Conservation (phyloP, 2,113 vertebrate species). For the Heptranchias perlo region DNA sequence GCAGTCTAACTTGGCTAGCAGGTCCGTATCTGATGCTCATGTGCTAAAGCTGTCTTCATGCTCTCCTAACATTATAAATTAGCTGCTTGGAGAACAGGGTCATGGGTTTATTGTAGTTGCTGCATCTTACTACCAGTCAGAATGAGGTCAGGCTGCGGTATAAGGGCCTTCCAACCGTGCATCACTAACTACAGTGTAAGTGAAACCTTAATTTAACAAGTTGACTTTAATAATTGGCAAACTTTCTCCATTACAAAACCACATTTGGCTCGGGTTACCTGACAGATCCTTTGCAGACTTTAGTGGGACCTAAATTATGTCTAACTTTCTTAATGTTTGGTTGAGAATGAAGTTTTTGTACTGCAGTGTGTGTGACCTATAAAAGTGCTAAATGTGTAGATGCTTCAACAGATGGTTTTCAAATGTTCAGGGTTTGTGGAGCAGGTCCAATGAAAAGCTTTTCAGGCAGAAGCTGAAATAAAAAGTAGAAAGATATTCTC, state of each 20-base stretch:
- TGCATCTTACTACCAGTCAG: not conserved
- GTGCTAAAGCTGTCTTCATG: not conserved
- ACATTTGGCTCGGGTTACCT: not conserved
- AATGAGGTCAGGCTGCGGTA: not conserved
- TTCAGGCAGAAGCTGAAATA: not conserved
- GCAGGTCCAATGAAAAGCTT: not conserved
- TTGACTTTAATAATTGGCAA: not conserved
- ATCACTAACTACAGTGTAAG: not conserved
- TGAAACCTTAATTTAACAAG: not conserved
- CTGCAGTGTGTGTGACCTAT: not conserved
- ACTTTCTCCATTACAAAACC: not conserved
- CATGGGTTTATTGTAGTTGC: not conserved
- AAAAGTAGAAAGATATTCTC: not conserved
- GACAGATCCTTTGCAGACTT: not conserved
- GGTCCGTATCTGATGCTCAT: not conserved
- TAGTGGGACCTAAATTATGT: not conserved
- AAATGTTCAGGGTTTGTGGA: not conserved
- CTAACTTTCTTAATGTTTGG: not conserved
- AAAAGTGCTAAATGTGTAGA: not conserved
- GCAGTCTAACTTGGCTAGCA: not conserved
- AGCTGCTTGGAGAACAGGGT: not conserved
- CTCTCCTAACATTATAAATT: not conserved
- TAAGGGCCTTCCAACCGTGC: not conserved
- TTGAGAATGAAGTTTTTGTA: not conserved
- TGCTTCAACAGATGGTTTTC: not conserved